A percentile compares a stretch with the other conserved stretches of the same genome.
phyloP scores from a whole-genome alignment of 2,888 invertebrate genomes.

The Hydriomena furcata region DNA sequence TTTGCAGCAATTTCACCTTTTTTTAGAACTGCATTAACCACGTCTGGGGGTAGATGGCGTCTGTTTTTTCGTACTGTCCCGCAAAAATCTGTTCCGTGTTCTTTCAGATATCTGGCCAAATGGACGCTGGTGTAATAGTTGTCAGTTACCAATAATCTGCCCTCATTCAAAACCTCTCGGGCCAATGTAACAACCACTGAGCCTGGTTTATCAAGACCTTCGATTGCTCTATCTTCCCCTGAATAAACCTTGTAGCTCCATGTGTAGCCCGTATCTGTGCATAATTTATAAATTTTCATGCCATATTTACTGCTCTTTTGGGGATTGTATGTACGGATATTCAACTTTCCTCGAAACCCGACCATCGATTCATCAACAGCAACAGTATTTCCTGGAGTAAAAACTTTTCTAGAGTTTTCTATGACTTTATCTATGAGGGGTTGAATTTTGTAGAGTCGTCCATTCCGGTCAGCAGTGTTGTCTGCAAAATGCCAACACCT shows the following conservation, averaged over 20 bases:
- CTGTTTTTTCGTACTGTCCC: slow-evolving; percentile 24
- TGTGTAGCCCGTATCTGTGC: slow-evolving; percentile 23
- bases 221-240: slow-evolving; percentile 17
- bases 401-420: slow-evolving; percentile 24
- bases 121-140: slow-evolving; percentile 23
- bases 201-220: slow-evolving; percentile 24
- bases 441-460: slow-evolving; percentile 30
- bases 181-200: slow-evolving; percentile 19
- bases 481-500: slow-evolving; percentile 29
- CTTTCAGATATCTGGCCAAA: slow-evolving; percentile 22
- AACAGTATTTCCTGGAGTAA: slow-evolving; percentile 25
- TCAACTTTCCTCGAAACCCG: slow-evolving; percentile 21
- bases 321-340: slow-evolving; percentile 19
- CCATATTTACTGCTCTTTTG: slow-evolving; percentile 26
- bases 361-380: slow-evolving; percentile 30
- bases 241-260: slow-evolving; percentile 29
- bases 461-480: slow-evolving; percentile 19
- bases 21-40: slow-evolving; percentile 8
- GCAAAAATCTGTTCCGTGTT: slow-evolving; percentile 25
- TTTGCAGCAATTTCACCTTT: slow-evolving; percentile 17
- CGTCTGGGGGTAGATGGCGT: slow-evolving; percentile 14
- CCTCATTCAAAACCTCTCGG: slow-evolving; percentile 20
- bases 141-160: slow-evolving; percentile 25
- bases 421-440: slow-evolving; percentile 25
- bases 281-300: slow-evolving; percentile 30